phyloP scores from a whole-genome alignment of 2,797 vertebrate genomes.

The Myotis findleyi region DNA sequence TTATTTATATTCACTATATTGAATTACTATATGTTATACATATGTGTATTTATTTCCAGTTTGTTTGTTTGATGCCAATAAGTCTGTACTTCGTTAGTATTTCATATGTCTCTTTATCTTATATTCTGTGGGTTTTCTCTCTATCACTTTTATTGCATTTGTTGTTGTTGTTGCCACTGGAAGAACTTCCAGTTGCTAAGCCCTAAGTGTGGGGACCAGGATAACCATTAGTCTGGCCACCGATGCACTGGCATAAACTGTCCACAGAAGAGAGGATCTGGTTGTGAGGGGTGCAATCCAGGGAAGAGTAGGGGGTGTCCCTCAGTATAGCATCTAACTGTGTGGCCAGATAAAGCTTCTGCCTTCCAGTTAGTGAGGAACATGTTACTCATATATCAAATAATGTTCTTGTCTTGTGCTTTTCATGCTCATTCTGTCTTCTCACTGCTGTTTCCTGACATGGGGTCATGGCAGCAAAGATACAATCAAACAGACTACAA shows the following conservation, averaged over 20 bases:
- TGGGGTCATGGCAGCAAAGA: background rate
- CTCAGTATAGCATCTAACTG: background rate
- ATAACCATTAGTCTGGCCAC: background rate
- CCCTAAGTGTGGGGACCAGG: background rate
- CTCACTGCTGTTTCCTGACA: background rate
- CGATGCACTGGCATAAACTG: background rate
- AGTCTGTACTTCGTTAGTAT: background rate
- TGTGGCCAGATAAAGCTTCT: constrained; percentile 8
- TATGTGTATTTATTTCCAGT: background rate
- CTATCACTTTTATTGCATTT: background rate
- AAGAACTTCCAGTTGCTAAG: background rate
- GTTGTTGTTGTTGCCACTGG: background rate
- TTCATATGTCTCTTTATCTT: background rate
- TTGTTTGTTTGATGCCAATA: constrained; percentile 39
- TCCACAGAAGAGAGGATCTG: background rate
- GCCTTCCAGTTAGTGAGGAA: background rate
- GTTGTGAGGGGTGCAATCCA: background rate
- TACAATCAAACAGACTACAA: background rate
- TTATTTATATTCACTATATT: background rate
- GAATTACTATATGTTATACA: background rate
- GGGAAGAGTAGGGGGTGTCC: background rate
- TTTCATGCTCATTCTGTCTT: background rate
- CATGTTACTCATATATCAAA: background rate
- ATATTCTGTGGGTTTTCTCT: background rate
- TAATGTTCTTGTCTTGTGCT: background rate